Base-by-base conservation (phyloP, 30 jellyfish, hydroid and myxozoan species). In the Turritopsis rubra region DNA sequence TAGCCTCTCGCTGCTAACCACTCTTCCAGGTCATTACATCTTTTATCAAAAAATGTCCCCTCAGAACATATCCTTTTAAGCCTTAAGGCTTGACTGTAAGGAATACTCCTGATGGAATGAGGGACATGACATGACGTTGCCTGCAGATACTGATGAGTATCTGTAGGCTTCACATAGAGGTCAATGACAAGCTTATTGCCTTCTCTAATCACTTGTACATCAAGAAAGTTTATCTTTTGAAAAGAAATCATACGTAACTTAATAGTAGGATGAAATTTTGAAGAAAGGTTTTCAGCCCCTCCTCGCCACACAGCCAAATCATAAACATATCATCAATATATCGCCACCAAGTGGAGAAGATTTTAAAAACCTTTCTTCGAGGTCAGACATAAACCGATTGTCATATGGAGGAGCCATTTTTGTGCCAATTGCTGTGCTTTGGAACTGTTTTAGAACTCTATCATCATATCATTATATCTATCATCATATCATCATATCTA, bases 391-490 rank as follows among this genome's bases (percentile, higher is more conserved):
- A 54, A 86, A 86, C 52, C 66, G 75, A 54, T 66, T 86, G 54
- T 90, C 89, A 71, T 85, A 54, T 21, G 52, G 29, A 9, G 76
- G 88, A 31, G 79, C 71, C 75, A 71, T 22, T 29, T 82, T 66
- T 21, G 89, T 82, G 1, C 90, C 88, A 17, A 83, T 83, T 27
- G 90, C 90, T 1, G 90, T 83, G 30, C 90, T 81, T 54, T 24
- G 29, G 25, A 16, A 25, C 87, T 83, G 90, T 52, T 66, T 83
- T 0, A 52, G 72, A 7, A 81, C 23, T 52, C 75, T 65, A 0
- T 0, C 75, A 9, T 65, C 1, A 4, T 7, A 7, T 0, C 1
- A 78, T 79, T 29, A 31, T 1, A 1, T 54, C 85, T 28, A 83
- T 0, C 0, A 0, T 0, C 16, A 1, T 79, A 31, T 30, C 28